Conservation (phyloP, 2,888 invertebrate species). For the Lasioglossum morio region DNA sequence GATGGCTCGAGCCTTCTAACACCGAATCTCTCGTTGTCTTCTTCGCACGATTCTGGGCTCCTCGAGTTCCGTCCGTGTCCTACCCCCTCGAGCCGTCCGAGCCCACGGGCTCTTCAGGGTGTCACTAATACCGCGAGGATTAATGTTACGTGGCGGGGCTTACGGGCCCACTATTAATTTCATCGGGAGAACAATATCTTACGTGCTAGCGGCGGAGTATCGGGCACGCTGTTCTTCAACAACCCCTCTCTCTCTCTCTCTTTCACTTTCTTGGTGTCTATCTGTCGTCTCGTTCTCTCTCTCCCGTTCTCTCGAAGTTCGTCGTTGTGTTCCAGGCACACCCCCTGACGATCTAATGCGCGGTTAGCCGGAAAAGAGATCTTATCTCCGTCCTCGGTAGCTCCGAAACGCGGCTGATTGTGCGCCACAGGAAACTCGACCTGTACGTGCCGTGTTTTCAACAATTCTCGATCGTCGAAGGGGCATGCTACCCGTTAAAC, state of each 20-base stretch:
- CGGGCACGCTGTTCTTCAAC: conserved; percentile 25
- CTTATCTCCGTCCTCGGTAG: conserved; percentile 30
- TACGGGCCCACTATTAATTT: conserved; percentile 80
- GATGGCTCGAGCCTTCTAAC: conserved; percentile 60
- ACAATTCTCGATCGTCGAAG: background rate
- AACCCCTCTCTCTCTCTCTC: background rate
- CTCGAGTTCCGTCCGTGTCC: conserved; percentile 28
- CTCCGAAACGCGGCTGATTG: background rate
- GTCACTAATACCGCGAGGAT: conserved; percentile 80
- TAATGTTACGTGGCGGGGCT: conserved; percentile 79
- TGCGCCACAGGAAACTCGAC: background rate
- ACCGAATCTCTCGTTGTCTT: conserved; percentile 56
- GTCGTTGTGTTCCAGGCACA: conserved; percentile 44
- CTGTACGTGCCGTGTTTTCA: background rate
- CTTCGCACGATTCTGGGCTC: conserved; percentile 41
- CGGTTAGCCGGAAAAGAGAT: conserved; percentile 57
- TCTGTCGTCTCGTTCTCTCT: background rate
- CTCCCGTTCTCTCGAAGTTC: background rate
- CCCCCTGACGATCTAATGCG: conserved; percentile 57
- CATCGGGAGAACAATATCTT: conserved; percentile 81
- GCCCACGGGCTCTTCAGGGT: conserved; percentile 69
- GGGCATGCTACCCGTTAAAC: background rate
- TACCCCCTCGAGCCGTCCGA: conserved; percentile 32
- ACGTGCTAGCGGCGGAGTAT: conserved; percentile 66
- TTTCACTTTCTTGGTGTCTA: background rate